Conservation (phyloP, 2,797 vertebrate genomes). For the Neosilurus hyrtlii region DNA sequence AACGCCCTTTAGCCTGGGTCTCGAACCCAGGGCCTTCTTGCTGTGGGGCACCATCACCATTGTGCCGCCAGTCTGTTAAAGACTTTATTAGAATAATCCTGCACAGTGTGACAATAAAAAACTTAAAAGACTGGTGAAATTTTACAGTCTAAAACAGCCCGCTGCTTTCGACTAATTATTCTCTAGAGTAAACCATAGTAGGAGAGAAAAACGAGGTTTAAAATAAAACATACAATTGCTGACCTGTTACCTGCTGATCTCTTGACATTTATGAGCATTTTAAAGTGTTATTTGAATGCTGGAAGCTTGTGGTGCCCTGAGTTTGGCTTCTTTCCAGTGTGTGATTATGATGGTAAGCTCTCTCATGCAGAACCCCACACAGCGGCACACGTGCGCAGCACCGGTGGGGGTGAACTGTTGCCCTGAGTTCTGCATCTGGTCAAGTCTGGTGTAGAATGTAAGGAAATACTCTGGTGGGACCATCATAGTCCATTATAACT, state of each 20-base stretch:
- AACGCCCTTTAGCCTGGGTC: too few relatives aligned
- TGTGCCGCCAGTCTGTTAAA: background rate
- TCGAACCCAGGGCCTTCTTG: too few relatives aligned
- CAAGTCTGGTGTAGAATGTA: constrained; percentile 68
- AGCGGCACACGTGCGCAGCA: constrained; percentile 30
- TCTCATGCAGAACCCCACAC: constrained; percentile 59
- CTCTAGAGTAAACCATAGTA: background rate
- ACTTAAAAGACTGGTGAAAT: background rate
- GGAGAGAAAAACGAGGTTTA: background rate
- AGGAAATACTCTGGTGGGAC: constrained; percentile 73
- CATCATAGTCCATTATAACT: constrained; percentile 76
- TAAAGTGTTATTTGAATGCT: background rate
- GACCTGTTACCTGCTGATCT: background rate
- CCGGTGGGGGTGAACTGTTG: constrained; percentile 65
- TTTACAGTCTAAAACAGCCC: background rate
- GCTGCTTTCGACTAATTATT: background rate
- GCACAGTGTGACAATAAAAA: background rate
- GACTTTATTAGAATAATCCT: background rate
- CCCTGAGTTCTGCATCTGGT: constrained; percentile 71
- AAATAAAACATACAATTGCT: background rate
- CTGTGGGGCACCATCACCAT: too few relatives aligned
- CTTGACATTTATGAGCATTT: background rate
- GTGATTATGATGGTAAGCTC: constrained; percentile 69
- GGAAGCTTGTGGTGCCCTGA: background rate
- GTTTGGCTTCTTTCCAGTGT: constrained; percentile 70